Percentiles rank a stretch among this genome's conserved stretches.
Evolutionary conservation across 2,888 invertebrate species (phyloP).

Genomic region (Drosophila sordidapex): DNA sequence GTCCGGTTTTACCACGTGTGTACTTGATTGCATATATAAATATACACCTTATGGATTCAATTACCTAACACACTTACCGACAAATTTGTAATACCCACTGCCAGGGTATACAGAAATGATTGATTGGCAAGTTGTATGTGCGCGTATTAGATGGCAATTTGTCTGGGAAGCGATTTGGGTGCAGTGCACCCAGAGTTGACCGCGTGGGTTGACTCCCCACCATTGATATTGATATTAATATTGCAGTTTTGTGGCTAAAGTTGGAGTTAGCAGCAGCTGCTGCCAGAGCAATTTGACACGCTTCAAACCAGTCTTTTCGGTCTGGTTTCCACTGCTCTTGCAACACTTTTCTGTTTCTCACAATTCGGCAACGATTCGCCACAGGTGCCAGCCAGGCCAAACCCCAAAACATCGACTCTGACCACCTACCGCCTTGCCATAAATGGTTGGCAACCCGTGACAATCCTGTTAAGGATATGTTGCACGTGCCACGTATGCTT

Average conservation of each 20-base stretch:
- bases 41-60: background rate
- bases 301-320: conserved; percentile 64
- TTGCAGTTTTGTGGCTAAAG: conserved; percentile 49
- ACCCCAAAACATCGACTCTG: conserved; percentile 6
- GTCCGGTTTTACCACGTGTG: background rate
- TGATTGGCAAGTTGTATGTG: conserved; percentile 56
- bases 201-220: conserved; percentile 40
- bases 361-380: conserved; percentile 49
- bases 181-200: conserved; percentile 41
- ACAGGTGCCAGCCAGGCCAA: conserved; percentile 53
- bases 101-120: conserved; percentile 47
- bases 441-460: conserved; percentile 10
- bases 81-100: background rate
- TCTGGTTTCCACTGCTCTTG: conserved; percentile 55
- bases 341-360: conserved; percentile 58
- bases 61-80: background rate
- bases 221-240: conserved; percentile 60
- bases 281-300: conserved; percentile 67
- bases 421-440: conserved; percentile 3
- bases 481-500: conserved; percentile 46
- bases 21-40: background rate
- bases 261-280: conserved; percentile 36
- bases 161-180: conserved; percentile 66
- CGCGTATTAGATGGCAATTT: conserved; percentile 45
- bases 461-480: conserved; percentile 28